A percentile compares a stretch with the other conserved stretches of the same genome.
Evolutionary conservation across 2,888 invertebrate genomes (phyloP).

Genomic region (Pogonocherus hispidulus): DNA sequence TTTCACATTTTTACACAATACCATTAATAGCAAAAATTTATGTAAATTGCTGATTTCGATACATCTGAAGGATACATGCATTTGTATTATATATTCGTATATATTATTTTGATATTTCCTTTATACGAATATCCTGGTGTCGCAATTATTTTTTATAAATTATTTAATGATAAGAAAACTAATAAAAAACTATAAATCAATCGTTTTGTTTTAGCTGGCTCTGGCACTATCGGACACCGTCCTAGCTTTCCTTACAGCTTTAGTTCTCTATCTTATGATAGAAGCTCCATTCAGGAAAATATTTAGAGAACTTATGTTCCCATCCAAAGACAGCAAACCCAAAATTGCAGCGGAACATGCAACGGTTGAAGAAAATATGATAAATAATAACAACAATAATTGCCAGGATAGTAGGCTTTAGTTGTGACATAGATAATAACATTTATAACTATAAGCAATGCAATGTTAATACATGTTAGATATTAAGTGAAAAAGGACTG

Average conservation of each 20-base stretch:
- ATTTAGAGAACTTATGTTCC: constrained; percentile 62
- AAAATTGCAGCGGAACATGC: constrained; percentile 22
- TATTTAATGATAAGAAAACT: too few species aligned
- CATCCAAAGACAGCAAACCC: constrained; percentile 42
- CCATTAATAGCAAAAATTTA: too few species aligned
- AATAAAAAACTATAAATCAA: background rate
- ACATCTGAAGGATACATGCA: too few species aligned
- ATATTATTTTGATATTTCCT: too few species aligned
- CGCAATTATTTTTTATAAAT: too few species aligned
- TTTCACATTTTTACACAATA: background rate
- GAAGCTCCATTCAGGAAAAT: constrained; percentile 73
- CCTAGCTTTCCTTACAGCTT: constrained; percentile 69
- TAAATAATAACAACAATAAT: constrained; percentile 38
- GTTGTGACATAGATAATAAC: background rate
- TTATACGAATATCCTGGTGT: too few species aligned
- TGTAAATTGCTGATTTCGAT: too few species aligned
- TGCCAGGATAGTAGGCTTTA: constrained; percentile 49
- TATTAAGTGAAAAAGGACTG: too few species aligned
- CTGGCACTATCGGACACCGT: constrained; percentile 69
- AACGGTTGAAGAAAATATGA: constrained; percentile 41
- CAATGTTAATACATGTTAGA: too few species aligned
- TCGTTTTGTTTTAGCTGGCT: constrained; percentile 65
- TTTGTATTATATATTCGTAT: too few species aligned
- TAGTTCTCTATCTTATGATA: constrained; percentile 70
- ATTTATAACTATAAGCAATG: constrained; percentile 14